Conservation (phyloP, 2,888 invertebrate species). For the Agrochola lychnidis region DNA sequence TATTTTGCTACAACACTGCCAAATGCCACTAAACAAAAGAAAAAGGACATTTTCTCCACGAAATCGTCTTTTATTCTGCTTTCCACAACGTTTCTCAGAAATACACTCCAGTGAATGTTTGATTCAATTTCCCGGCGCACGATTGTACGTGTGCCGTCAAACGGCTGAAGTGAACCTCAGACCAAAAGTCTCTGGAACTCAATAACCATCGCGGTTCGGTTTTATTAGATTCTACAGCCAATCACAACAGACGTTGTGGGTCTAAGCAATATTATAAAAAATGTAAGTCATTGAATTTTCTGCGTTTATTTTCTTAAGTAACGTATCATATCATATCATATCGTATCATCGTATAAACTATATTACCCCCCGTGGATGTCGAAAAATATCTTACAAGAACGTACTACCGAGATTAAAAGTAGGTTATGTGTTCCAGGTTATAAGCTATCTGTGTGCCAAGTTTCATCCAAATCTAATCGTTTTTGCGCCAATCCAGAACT, state of each 20-base stretch:
- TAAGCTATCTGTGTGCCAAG: too few relatives aligned
- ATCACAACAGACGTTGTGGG: slow-evolving; percentile 11
- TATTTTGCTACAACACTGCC: neutral
- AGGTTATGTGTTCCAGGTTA: too few relatives aligned
- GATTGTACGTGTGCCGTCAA: slow-evolving; percentile 23
- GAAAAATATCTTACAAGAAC: too few relatives aligned
- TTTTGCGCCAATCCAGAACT: too few relatives aligned
- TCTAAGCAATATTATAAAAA: slow-evolving; percentile 7
- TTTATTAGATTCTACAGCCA: slow-evolving; percentile 41
- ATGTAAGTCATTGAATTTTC: neutral
- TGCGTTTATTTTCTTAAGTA: neutral
- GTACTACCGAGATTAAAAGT: too few relatives aligned
- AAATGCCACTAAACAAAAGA: neutral
- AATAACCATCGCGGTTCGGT: slow-evolving; percentile 29
- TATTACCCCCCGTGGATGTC: too few relatives aligned
- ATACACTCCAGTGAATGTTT: slow-evolving; percentile 22
- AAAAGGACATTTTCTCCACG: neutral
- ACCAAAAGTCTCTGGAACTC: slow-evolving; percentile 16
- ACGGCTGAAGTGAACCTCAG: slow-evolving; percentile 2
- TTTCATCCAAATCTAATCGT: too few relatives aligned
- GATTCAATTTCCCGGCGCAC: slow-evolving; percentile 31
- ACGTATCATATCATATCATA: too few relatives aligned
- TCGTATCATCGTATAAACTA: too few relatives aligned
- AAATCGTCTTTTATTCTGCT: slow-evolving; percentile 3
- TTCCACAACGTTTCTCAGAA: slow-evolving; percentile 3